phyloP scores from a whole-genome alignment of 92 coral and sea anemone genomes.

The Heteractis magnifica region DNA sequence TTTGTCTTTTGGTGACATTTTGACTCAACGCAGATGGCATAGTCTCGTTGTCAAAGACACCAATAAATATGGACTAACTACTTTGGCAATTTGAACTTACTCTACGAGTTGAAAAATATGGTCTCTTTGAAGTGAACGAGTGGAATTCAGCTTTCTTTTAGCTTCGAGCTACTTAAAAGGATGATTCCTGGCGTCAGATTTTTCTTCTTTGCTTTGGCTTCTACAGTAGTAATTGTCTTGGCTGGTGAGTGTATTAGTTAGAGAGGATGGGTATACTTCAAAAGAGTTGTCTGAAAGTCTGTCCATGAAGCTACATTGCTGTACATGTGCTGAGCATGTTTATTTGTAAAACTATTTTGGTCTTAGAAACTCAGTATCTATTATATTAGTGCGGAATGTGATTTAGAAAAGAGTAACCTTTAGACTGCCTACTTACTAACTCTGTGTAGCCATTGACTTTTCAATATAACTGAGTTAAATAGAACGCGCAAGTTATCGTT shows the following conservation, averaged over 20 bases:
- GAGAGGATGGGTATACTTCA: not conserved
- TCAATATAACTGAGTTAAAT: too few species aligned
- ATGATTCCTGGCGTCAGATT: not conserved
- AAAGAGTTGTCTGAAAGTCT: not conserved
- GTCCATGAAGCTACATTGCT: not conserved
- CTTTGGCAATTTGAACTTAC: not conserved
- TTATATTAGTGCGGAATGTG: too few species aligned
- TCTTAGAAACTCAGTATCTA: too few species aligned
- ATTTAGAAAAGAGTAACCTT: too few species aligned
- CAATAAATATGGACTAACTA: not conserved
- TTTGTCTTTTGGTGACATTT: conserved; percentile 1
- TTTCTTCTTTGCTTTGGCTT: not conserved
- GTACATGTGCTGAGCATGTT: too few species aligned
- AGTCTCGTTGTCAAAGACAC: conserved; percentile 5
- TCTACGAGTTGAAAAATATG: not conserved
- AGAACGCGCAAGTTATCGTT: too few species aligned
- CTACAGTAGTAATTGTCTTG: not conserved
- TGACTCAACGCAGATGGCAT: not conserved
- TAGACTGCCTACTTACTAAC: too few species aligned
- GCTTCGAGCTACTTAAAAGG: not conserved
- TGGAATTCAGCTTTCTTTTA: not conserved
- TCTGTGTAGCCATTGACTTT: too few species aligned
- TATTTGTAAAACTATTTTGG: too few species aligned
- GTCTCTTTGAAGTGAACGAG: not conserved
- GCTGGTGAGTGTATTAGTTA: conserved; percentile 3